Evolutionary conservation across 2,888 invertebrate genomes (phyloP).

Genomic region (Synergus umbraculus): DNA sequence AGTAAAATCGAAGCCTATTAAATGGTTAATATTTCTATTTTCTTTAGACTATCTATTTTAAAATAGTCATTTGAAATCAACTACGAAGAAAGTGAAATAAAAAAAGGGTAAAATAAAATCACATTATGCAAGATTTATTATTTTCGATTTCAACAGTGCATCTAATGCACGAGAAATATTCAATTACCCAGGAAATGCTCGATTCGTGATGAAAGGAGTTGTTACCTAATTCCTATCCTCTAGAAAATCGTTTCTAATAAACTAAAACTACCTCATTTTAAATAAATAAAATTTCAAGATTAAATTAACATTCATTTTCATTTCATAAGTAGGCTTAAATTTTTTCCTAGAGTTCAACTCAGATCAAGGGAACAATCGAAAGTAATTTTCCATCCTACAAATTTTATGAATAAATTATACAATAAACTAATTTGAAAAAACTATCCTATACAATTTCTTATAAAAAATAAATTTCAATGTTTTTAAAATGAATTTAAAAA

Average conservation of each 20-base stretch:
- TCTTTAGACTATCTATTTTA: not conserved
- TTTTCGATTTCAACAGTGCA: slow-evolving; percentile 7
- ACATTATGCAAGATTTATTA: slow-evolving; percentile 14
- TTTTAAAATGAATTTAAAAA: too few species aligned
- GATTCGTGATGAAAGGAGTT: not conserved
- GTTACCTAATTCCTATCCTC: not conserved
- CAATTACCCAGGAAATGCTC: slow-evolving; percentile 6
- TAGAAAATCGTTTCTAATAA: not conserved
- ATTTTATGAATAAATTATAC: not conserved
- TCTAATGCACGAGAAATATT: slow-evolving; percentile 4
- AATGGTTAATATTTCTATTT: not conserved
- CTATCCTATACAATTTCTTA: not conserved
- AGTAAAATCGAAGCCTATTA: not conserved
- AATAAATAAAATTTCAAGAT: not conserved
- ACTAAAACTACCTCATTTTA: not conserved
- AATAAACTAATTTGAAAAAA: not conserved
- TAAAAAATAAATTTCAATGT: too few species aligned
- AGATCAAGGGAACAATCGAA: not conserved
- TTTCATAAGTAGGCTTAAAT: not conserved
- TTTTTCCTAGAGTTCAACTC: not conserved
- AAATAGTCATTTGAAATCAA: slow-evolving; percentile 1
- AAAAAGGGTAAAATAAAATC: not conserved
- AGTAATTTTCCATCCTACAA: not conserved
- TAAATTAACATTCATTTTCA: not conserved
- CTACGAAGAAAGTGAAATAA: not conserved